These are phyloP conservation scores for Diadromus collaris DNA, from an alignment of 2,888 invertebrate species.

Conservation along the genomic window DNA sequence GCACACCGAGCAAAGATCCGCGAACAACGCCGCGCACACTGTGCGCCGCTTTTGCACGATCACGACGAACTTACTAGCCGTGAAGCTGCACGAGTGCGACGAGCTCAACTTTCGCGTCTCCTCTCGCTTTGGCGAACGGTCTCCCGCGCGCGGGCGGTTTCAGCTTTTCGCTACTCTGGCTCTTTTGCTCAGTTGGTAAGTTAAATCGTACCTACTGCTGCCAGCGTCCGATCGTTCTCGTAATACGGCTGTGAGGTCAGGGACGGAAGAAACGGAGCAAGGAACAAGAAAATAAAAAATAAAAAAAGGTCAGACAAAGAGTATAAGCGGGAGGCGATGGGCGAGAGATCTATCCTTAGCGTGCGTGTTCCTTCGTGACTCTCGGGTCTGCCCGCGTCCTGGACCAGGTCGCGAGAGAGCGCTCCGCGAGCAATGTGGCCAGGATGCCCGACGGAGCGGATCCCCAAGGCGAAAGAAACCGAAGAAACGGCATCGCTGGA, in stretches of 20 bases:
- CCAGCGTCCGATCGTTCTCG: conserved; percentile 53
- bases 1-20: conserved; percentile 23
- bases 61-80: conserved; percentile 30
- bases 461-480: conserved; percentile 60
- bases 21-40: conserved; percentile 12
- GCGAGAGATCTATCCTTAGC: conserved; percentile 71
- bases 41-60: conserved; percentile 42
- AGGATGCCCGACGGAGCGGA: conserved; percentile 47
- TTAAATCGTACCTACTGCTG: conserved; percentile 1
- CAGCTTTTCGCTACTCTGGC: conserved; percentile 18
- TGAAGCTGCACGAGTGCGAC: conserved; percentile 19
- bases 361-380: conserved; percentile 77
- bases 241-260: conserved; percentile 35
- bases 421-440: conserved; percentile 19
- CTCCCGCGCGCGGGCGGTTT: neutral
- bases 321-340: conserved; percentile 59
- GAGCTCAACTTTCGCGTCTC: neutral
- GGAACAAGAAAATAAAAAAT: conserved; percentile 20
- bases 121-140: neutral
- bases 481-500: conserved; percentile 31
- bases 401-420: conserved; percentile 53
- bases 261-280: conserved; percentile 55
- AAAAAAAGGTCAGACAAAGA: conserved; percentile 11
- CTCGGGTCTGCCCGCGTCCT: conserved; percentile 65
- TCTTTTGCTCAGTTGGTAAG: neutral